phyloP scores from a whole-genome alignment of 2,113 vertebrate genomes.

The Ovis aries region ARS-UI_Ramb_v3.0 NC_056068.1:55639001-55639500 shows the following conservation, averaged over 20 bases:
- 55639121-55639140: neutral
- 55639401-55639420: neutral
- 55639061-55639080: neutral
- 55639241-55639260: neutral
- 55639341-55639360: neutral
- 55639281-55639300: neutral
- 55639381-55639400: neutral
- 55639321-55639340: neutral
- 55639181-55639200: neutral
- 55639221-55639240: neutral
- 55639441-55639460: neutral
- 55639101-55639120: neutral
- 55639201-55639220: neutral
- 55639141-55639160: neutral
- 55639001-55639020: neutral
- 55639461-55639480: neutral
- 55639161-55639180: neutral
- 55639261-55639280: neutral
- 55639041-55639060: neutral
- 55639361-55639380: neutral
- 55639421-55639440: neutral
- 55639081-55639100: neutral
- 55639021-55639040: neutral
- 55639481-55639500: neutral
- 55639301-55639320: neutral